These are phyloP conservation scores for Drosophila elegans DNA, from an alignment of 1,140 invertebrate genomes.

Conservation along the genomic window DNA sequence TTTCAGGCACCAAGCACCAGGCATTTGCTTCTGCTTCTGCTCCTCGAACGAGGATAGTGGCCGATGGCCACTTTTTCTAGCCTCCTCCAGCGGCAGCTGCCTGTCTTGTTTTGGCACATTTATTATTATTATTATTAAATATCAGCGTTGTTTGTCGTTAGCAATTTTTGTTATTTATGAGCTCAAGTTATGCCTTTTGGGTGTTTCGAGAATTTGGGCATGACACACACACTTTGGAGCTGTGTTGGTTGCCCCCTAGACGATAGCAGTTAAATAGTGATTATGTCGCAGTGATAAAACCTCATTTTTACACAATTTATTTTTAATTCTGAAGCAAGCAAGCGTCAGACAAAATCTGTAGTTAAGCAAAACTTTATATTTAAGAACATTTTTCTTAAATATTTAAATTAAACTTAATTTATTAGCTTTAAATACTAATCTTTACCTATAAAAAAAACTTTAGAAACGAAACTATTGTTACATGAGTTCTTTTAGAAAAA, in stretches of 20 bases:
- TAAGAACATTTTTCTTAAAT: too few relatives aligned
- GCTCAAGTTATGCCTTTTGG: slow-evolving; percentile 83
- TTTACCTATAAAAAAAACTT: too few relatives aligned
- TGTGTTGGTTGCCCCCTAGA: slow-evolving; percentile 28
- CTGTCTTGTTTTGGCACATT: slow-evolving; percentile 76
- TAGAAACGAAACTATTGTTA: too few relatives aligned
- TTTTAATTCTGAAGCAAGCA: too few relatives aligned
- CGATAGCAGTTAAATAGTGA: slow-evolving; percentile 27
- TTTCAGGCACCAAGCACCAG: slow-evolving; percentile 6
- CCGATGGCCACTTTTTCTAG: slow-evolving; percentile 51
- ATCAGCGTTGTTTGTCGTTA: slow-evolving; percentile 74
- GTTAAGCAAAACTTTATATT: too few relatives aligned
- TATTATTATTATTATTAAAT: slow-evolving; percentile 81
- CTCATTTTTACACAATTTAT: too few relatives aligned
- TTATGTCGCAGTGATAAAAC: slow-evolving; percentile 9
- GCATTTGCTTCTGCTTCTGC: not conserved
- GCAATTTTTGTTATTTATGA: slow-evolving; percentile 84
- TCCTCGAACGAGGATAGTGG: slow-evolving; percentile 35
- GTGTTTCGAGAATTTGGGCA: slow-evolving; percentile 77
- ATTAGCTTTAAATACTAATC: too few relatives aligned
- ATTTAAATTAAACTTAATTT: too few relatives aligned
- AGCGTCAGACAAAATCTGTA: too few relatives aligned
- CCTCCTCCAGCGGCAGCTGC: slow-evolving; percentile 41
- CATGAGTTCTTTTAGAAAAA: too few relatives aligned
- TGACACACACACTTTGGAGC: slow-evolving; percentile 33